Base-by-base conservation (phyloP, 2,888 invertebrate species). In the Lasioglossum marginatum region DNA sequence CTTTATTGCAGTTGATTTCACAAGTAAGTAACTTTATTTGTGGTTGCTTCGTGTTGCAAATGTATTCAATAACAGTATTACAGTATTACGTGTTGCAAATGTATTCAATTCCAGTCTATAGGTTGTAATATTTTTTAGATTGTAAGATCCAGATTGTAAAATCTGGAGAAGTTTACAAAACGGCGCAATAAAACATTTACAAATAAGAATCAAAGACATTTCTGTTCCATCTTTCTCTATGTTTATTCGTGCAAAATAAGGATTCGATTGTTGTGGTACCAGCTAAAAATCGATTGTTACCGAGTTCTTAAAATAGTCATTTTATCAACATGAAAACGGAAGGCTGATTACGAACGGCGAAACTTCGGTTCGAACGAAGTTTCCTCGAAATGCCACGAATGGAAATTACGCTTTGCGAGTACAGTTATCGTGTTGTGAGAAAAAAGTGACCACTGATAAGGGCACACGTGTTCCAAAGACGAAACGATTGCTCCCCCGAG, bases 381-480 rank as follows among this genome's bases (percentile, higher is more conserved):
- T 87, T 83, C 83, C 70, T 83, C 83, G 86, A 81, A 86, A 87
- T 70, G 77, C 71, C 48, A 70, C 82, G 78, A 77, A 80, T 87
- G 87, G 87, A 89, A 89, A 86, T 90, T 83, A 82, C 86, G 87
- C 87, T 89, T 82, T 84, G 84, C 83, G 74, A 76, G 85, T 75
- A 78, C 80, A 81, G 88, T 89, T 90, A 90, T 90, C 90, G 85
- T 84, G 71, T 77, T 70, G 77, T 81, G 63, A 83, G 84, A 71
- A 91, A 88, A 91, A 92, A 91, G 89, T 91, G 87, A 86, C 83
- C 87, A 87, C 82, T 83, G 92, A 92, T 92, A 92, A 92, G 90
- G 77, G 86, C 92, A 89, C 92, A 92, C 92, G 92, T 92, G 92
- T 92, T 92, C 91, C 79, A 91, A 90, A 89, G 90, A 91, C 88